phyloP scores from a whole-genome alignment of 1,140 invertebrate genomes.

The Caligus rogercresseyi region DNA sequence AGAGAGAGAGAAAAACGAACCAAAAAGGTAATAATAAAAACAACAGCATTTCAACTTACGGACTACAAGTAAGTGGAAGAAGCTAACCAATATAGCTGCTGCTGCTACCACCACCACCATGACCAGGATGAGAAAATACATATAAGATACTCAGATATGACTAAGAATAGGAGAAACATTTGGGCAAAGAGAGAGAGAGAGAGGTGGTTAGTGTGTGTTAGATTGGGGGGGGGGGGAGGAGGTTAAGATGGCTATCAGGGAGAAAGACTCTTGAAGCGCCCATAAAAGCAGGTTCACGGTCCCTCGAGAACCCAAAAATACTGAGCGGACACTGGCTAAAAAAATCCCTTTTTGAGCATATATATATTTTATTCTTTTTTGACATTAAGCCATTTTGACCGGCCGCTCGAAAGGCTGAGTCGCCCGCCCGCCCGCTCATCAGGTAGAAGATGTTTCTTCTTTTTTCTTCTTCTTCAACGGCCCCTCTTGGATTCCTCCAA shows the following conservation, averaged over 20 bases:
- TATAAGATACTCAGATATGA: not conserved
- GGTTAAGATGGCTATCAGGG: not conserved
- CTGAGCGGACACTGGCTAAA: not conserved
- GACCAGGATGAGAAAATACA: not conserved
- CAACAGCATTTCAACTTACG: too few relatives aligned
- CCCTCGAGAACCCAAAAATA: not conserved
- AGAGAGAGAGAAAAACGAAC: not conserved
- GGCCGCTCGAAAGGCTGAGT: not conserved
- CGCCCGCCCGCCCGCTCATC: not conserved
- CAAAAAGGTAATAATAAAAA: not conserved
- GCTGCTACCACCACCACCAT: not conserved
- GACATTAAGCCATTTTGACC: not conserved
- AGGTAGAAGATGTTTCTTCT: not conserved
- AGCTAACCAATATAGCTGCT: not conserved
- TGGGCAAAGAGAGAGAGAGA: not conserved
- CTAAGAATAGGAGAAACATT: not conserved
- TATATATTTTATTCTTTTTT: not conserved
- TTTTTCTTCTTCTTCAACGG: not conserved
- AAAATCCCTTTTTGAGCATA: not conserved
- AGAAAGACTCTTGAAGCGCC: not conserved
- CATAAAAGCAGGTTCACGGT: not conserved
- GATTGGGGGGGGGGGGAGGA: too few relatives aligned
- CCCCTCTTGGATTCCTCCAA: not conserved
- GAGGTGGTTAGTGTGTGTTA: not conserved
- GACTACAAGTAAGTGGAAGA: not conserved